Base-by-base conservation (phyloP, 2,888 invertebrate genomes). In the Uropetala carovei region DNA sequence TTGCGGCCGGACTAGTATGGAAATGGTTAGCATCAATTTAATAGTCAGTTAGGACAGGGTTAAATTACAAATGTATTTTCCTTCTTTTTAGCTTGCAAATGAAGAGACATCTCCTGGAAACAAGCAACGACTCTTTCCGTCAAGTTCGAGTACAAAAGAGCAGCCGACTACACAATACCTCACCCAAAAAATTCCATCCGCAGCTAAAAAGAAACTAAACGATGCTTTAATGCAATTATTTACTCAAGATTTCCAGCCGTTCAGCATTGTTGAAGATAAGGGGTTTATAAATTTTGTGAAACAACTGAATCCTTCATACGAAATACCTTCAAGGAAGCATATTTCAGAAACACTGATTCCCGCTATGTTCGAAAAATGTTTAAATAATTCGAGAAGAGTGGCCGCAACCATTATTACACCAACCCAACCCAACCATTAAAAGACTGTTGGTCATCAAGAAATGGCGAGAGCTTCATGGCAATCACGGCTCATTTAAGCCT, bases 261-360 rank as follows among this genome's bases (percentile, higher is more conserved):
- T 94, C 92, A 93, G 93, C 86, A 93, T 94, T 60, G 94, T 94
- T 18, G 94, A 94, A 92, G 94, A 94, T 93, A 92, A 92, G 92
- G 94, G 94, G 92, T 94, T 94, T 93, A 92, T 92, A 93, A 93
- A 94, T 92, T 94, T 94, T 83, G 93, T 94, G 59, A 92, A 93
- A 92, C 93, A 93, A 92, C 92, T 94, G 83, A 94, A 94, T 93
- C 94, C 94, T 18, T 93, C 93, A 18, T 94, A 94, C 93, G 92
- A 64, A 59, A 92, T 94, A 85, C 94, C 94, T 82, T 93, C 93
- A 27, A 93, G 94, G n/a, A 94, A 93, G 92, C 93, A 93, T 56
- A 91, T 94, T 60, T 93, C 93, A 91, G 93, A 93, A 85, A 93
- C 92, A 92, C 92, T 93, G 85, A 93, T 94, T 91, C 94, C 94